Base-by-base conservation (phyloP, 2,888 invertebrate species). In the Eilema caniola region DNA sequence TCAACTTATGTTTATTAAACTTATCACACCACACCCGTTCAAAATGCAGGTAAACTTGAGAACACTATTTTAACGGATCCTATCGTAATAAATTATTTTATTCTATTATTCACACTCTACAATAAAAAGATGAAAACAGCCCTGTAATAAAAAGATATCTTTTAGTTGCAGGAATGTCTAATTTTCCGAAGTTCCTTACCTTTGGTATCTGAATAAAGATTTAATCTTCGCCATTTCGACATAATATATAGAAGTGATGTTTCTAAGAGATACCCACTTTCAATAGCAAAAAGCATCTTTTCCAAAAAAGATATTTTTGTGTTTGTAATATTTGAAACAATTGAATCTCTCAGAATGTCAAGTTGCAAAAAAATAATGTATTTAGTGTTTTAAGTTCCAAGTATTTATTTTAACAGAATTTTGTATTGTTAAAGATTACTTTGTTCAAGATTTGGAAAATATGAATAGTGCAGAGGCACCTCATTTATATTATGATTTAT, bases 401-500 rank as follows among this genome's bases (percentile, higher is more conserved):
- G n/a, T 53, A n/a, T 53, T 53, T 53, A n/a, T 53, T 53, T 66
- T 71, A 67, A 62, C 63, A 71, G 24, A 47, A 53, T 37, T 11
- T 37, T 12, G 33, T 37, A 12, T 67, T 57, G 41, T 69, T 65
- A 67, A 72, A 41, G 72, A 47, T 64, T 14, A 23, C 57, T 67
- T 62, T 25, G 70, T 33, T 78, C 66, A 69, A 71, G 68, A 71
- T 74, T 71, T 74, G 71, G 74, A 75, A 72, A 76, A 66, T 56
- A 73, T 74, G 76, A 83, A 83, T 86, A 86, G 86, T 86, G 84
- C 78, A 82, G 74, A 82, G 80, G 80, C 83, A 84, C 85, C 87
- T 89, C 84, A 89, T 90, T 90, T 88, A 88, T 86, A 82, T 82
- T 84, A 91, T 92, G 89, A 92, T 92, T 92, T 89, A 92, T 92